phyloP scores from a whole-genome alignment of 2,113 vertebrate species.

The Gavialis gangeticus region DNA sequence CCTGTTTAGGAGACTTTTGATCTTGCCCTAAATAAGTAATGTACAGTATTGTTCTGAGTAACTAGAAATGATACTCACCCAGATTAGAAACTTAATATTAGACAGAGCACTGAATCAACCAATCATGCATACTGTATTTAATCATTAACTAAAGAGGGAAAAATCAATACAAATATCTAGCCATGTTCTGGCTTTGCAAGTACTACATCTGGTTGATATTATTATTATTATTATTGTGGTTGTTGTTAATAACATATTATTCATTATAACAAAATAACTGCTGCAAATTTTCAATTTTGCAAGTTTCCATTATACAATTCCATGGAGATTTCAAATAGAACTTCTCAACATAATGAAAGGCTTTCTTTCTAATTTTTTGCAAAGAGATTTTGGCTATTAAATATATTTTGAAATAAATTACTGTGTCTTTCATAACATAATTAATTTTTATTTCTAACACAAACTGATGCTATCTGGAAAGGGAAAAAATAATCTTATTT shows the following conservation, averaged over 20 bases:
- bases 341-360: conserved; percentile 33
- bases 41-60: background rate
- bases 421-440: conserved; percentile 34
- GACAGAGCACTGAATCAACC: background rate
- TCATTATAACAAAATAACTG: background rate
- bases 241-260: conserved; percentile 2
- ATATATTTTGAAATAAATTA: conserved; percentile 50
- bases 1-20: background rate
- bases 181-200: background rate
- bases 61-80: background rate
- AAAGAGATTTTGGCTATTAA: conserved; percentile 31
- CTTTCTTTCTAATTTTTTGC: conserved; percentile 40
- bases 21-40: background rate
- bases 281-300: conserved; percentile 19
- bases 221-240: conserved; percentile 22
- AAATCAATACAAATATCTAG: background rate
- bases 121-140: background rate
- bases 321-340: conserved; percentile 50
- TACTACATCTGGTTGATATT: background rate
- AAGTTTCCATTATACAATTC: conserved; percentile 41
- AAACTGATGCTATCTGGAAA: conserved; percentile 27
- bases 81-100: background rate
- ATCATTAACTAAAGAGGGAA: background rate
- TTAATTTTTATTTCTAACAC: conserved; percentile 27
- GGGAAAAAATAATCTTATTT: conserved; percentile 3